phyloP scores from a whole-genome alignment of 64 coral and sea anemone genomes.

The Pachyseris speciosa region DNA sequence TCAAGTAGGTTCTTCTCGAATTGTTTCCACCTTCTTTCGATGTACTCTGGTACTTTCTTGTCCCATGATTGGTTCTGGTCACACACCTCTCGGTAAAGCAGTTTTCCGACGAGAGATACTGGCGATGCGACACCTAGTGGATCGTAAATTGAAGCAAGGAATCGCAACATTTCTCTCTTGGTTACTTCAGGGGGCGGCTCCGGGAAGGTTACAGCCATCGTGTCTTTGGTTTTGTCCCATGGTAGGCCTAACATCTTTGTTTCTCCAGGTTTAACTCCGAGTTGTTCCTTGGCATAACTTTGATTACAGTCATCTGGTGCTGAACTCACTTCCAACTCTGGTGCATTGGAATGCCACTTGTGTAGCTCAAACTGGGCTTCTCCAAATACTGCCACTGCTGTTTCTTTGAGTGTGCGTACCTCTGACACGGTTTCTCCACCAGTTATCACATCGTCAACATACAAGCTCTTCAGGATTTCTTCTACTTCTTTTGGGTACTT shows the following conservation, averaged over 20 bases:
- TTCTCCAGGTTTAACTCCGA: constrained; percentile 35
- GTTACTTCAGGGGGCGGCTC: background rate
- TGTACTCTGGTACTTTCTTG: background rate
- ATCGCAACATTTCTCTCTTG: constrained; percentile 32
- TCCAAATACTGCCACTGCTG: background rate
- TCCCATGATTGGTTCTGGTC: constrained; percentile 51
- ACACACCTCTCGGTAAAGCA: constrained; percentile 13
- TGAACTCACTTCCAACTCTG: background rate
- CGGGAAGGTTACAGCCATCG: constrained; percentile 5
- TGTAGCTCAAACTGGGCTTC: constrained; percentile 36
- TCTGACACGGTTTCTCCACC: constrained; percentile 20
- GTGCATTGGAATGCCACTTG: constrained; percentile 50
- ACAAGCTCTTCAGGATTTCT: constrained; percentile 62
- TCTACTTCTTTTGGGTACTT: constrained; percentile 33
- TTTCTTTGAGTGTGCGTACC: constrained; percentile 28
- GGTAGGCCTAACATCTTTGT: constrained; percentile 42
- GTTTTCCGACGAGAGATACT: constrained; percentile 13
- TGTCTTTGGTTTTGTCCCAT: constrained; percentile 49
- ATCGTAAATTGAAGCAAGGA: constrained; percentile 43
- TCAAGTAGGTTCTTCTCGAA: constrained; percentile 3
- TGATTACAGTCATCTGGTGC: background rate
- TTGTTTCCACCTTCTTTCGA: background rate
- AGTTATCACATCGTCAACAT: constrained; percentile 68
- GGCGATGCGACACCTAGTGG: constrained; percentile 8
- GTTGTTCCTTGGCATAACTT: constrained; percentile 43